Base-by-base conservation (phyloP, 2,888 invertebrate genomes). In the Epinotia nisella region DNA sequence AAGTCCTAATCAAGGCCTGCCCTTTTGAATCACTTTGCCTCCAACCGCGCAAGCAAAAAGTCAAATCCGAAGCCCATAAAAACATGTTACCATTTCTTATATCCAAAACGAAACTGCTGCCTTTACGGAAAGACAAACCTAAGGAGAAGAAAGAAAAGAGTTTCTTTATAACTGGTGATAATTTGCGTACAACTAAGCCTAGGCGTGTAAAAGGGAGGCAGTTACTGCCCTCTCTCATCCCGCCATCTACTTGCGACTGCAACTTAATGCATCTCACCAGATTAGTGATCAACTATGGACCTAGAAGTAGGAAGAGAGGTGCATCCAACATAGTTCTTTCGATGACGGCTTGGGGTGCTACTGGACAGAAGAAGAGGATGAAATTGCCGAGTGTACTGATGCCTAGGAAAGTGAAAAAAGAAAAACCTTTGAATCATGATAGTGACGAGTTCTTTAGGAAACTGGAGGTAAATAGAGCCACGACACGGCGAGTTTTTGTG, bases 81-180 rank as follows among this genome's bases (percentile, higher is more conserved):
- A 82, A 78, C 24, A 90, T 92, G 91, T 78, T 92, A 61, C 93
- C 92, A n/a, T 87, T 91, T 80, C 74, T 92, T 45, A 86, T 92
- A 80, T 91, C 92, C 0, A 90, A 92, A 80, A 88, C 91, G 0
- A 91, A 90, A 80, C 77, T 91, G 1, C 71, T 91, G 24, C 85
- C 90, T 53, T 78, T 83, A 19, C 89, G 82, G 72, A 88, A 83
- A 74, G 86, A 87, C 9, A 88, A 79, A 45, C 78, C 80, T 10
- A 75, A 80, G 13, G 86, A 83, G 71, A 80, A 83, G 9, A 87
- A 77, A 35, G 75, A 78, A n/a, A 80, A 84, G 49, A 85, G 82
- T 75, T 83, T 86, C 49, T 83, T 80, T 39, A 83, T 87, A 3
- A 82, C 84, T 0, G 85, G 87, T 17, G 89, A 90, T 75, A 88